A percentile compares a stretch with the other conserved stretches of the same genome.
These are phyloP conservation scores for Zootoca vivipara DNA, from an alignment of 2,113 vertebrate genomes.

Conservation along the genomic window DNA sequence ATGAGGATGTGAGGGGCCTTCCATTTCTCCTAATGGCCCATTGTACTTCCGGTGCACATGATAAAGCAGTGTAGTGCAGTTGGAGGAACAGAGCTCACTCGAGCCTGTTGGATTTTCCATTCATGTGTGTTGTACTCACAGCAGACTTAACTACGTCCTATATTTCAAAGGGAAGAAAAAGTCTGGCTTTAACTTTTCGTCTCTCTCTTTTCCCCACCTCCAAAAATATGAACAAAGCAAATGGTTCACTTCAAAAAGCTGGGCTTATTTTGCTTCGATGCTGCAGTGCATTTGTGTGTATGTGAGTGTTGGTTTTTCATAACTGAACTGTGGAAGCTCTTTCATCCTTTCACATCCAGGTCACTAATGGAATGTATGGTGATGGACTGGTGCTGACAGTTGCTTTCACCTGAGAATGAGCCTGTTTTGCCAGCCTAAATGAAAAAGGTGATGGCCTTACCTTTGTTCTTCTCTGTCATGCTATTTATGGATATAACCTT, in stretches of 20 bases:
- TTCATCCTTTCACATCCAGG: background rate
- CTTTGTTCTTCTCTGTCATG: constrained; percentile 1
- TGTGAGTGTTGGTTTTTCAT: background rate
- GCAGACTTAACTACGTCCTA: background rate
- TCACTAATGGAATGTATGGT: background rate
- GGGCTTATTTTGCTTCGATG: background rate
- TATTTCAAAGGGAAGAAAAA: background rate
- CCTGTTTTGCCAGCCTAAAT: constrained; percentile 1
- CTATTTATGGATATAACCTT: background rate
- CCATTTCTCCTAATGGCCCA: background rate
- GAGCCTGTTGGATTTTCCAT: background rate
- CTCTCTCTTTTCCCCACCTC: too few species aligned
- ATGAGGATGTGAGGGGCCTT: too few species aligned
- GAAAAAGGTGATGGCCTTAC: constrained; percentile 10
- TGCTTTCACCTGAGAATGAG: constrained; percentile 20
- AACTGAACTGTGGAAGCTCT: background rate
- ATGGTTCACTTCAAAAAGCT: background rate
- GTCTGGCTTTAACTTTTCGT: background rate
- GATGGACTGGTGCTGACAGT: background rate
- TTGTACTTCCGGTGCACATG: background rate
- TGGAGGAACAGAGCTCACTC: background rate
- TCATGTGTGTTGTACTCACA: background rate
- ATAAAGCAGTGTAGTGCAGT: background rate
- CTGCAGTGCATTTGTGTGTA: background rate
- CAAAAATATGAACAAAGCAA: background rate